Percentiles rank a stretch among this genome's conserved stretches.
Conservation (phyloP, 1,140 invertebrate species). For the Ephestia elutella region DNA sequence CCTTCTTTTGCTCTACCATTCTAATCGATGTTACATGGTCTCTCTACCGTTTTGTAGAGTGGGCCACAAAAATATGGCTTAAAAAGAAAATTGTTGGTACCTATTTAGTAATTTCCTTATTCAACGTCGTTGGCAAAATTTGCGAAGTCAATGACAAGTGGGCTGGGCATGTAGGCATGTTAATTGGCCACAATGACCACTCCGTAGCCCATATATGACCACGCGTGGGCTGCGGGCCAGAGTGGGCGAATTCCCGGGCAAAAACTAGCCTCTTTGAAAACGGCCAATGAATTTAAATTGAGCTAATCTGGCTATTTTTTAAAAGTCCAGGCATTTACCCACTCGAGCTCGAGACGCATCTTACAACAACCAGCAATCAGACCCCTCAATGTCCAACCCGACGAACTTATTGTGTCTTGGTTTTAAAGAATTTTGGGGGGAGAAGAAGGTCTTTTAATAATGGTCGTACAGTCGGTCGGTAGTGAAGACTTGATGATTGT, state of each 20-base stretch:
- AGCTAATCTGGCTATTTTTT: too few relatives aligned
- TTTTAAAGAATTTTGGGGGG: constrained; percentile 10
- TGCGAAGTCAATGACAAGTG: constrained; percentile 64
- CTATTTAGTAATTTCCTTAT: constrained; percentile 13
- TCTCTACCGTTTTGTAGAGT: too few relatives aligned
- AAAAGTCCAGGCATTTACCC: too few relatives aligned
- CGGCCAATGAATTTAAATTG: too few relatives aligned
- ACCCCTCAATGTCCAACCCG: constrained; percentile 21
- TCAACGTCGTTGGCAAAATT: constrained; percentile 26
- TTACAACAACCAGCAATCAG: constrained; percentile 36
- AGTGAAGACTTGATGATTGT: constrained; percentile 39
- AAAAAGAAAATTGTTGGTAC: constrained; percentile 12
- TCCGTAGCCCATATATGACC: constrained; percentile 56
- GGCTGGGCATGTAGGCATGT: constrained; percentile 62
- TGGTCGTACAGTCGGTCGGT: constrained; percentile 28
- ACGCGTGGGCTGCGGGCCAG: constrained; percentile 42
- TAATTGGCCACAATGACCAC: constrained; percentile 66
- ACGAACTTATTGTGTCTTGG: background rate
- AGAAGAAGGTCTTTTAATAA: constrained; percentile 26
- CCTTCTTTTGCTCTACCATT: too few relatives aligned
- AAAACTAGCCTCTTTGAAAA: too few relatives aligned
- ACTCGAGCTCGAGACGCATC: constrained; percentile 34
- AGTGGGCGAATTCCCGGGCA: too few relatives aligned
- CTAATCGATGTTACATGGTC: too few relatives aligned
- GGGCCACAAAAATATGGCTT: too few relatives aligned